Conservation (phyloP, 2,888 invertebrate genomes). For the Lasiommata megera region DNA sequence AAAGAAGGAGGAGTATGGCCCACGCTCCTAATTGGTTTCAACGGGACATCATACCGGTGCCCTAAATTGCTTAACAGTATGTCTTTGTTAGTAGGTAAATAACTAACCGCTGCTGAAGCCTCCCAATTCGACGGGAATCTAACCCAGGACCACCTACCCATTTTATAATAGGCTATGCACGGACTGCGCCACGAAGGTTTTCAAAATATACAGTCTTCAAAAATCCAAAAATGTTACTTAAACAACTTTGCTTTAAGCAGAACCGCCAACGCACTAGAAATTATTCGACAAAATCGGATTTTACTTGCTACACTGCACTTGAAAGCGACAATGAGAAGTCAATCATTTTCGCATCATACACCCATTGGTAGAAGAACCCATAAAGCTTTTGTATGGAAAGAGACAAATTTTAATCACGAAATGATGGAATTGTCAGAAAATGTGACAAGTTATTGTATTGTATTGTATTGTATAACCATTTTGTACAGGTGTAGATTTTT, state of each 20-base stretch:
- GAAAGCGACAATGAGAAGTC: slow-evolving; percentile 53
- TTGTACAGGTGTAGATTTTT: slow-evolving; percentile 35
- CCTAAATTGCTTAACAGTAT: no score
- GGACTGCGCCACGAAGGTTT: no score
- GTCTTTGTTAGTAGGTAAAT: no score
- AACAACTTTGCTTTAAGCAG: slow-evolving; percentile 25
- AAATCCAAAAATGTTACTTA: slow-evolving; percentile 27
- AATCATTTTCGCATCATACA: slow-evolving; percentile 58
- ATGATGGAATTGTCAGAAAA: slow-evolving; percentile 51
- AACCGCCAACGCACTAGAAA: slow-evolving; percentile 55
- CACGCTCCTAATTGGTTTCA: no score
- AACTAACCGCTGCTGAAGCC: no score
- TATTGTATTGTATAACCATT: slow-evolving; percentile 25
- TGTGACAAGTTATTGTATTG: slow-evolving; percentile 29
- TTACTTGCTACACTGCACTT: slow-evolving; percentile 48
- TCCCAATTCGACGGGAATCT: no score
- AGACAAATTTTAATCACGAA: slow-evolving; percentile 62
- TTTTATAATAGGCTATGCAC: no score
- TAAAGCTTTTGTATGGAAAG: slow-evolving; percentile 37
- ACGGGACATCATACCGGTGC: no score
- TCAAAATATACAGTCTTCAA: neutral
- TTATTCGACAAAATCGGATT: slow-evolving; percentile 66
- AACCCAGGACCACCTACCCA: no score
- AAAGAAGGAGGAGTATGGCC: no score
- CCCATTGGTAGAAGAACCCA: slow-evolving; percentile 24